Conservation (phyloP, 2,797 vertebrate species). For the Chelonia mydas region DNA sequence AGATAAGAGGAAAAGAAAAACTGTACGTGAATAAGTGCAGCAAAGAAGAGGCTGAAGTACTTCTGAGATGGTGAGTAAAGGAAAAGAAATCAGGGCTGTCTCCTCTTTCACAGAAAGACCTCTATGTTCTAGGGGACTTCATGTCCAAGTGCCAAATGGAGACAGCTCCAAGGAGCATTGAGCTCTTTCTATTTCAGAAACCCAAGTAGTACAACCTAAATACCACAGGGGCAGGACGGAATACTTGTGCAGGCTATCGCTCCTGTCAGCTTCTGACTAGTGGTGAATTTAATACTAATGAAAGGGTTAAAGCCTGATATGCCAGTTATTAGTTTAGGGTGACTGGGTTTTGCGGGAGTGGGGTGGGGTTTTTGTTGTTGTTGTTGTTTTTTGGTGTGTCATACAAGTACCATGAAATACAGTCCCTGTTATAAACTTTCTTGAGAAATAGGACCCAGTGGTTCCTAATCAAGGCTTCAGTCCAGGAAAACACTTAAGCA, state of each 20-base stretch:
- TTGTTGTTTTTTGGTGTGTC: constrained; percentile 29
- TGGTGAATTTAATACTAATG: constrained; percentile 17
- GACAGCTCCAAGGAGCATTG: constrained; percentile 67
- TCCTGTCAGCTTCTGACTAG: constrained; percentile 70
- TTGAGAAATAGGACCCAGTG: constrained; percentile 27
- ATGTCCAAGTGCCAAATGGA: constrained; percentile 68
- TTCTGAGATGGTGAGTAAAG: constrained; percentile 76
- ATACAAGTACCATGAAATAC: background rate
- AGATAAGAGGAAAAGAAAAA: constrained; percentile 64
- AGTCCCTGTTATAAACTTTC: background rate
- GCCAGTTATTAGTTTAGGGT: constrained; percentile 56
- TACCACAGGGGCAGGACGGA: constrained; percentile 70
- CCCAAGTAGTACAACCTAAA: constrained; percentile 62
- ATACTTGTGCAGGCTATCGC: constrained; percentile 66
- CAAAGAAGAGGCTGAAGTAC: constrained; percentile 50
- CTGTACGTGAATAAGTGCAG: constrained; percentile 57
- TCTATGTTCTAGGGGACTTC: constrained; percentile 72
- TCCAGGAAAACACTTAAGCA: constrained; percentile 19
- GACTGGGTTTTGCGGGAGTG: constrained; percentile 52
- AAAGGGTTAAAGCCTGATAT: constrained; percentile 58
- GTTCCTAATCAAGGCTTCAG: constrained; percentile 50
- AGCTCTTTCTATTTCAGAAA: constrained; percentile 66
- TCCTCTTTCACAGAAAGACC: constrained; percentile 71
- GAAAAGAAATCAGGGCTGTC: constrained; percentile 70
- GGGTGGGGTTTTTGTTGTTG: background rate